phyloP scores from a whole-genome alignment of 1,140 invertebrate genomes.

The Drosophila pruinosa region DNA sequence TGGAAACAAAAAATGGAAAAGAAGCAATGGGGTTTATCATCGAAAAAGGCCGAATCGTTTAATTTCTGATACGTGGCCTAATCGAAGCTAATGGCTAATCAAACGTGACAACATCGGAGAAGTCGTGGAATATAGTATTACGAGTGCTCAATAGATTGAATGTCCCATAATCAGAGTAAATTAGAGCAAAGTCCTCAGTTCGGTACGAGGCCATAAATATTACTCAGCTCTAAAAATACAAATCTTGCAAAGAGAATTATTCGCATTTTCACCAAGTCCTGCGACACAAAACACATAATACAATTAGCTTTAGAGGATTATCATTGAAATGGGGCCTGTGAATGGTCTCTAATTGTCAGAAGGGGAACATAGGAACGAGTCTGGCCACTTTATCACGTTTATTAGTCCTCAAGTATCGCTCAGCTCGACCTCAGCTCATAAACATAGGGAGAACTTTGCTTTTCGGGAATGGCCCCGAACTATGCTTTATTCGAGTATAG shows the following conservation, averaged over 20 bases:
- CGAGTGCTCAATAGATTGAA: constrained; percentile 1
- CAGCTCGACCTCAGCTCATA: constrained; percentile 13
- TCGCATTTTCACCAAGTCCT: neutral
- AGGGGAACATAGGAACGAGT: constrained; percentile 30
- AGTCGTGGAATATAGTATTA: neutral
- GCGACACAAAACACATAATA: constrained; percentile 5
- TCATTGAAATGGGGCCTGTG: constrained; percentile 28
- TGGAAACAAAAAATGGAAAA: neutral
- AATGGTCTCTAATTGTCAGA: constrained; percentile 15
- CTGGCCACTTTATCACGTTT: constrained; percentile 73
- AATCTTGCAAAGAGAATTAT: neutral
- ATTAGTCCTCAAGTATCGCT: constrained; percentile 62
- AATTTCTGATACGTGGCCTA: constrained; percentile 37
- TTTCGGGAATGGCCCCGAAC: constrained; percentile 12
- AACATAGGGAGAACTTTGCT: constrained; percentile 18
- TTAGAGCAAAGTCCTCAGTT: constrained; percentile 34
- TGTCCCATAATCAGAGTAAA: constrained; percentile 33
- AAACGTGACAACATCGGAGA: constrained; percentile 26
- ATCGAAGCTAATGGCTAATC: constrained; percentile 49
- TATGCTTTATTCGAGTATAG: constrained; percentile 37
- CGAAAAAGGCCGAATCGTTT: neutral
- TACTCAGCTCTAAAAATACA: constrained; percentile 19
- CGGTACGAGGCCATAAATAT: neutral
- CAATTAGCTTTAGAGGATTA: constrained; percentile 33
- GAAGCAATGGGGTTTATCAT: neutral